A percentile compares a stretch with the other conserved stretches of the same genome.
These are phyloP conservation scores for Tetropium fuscum DNA, from an alignment of 2,888 invertebrate species.

Conservation along the genomic window DNA sequence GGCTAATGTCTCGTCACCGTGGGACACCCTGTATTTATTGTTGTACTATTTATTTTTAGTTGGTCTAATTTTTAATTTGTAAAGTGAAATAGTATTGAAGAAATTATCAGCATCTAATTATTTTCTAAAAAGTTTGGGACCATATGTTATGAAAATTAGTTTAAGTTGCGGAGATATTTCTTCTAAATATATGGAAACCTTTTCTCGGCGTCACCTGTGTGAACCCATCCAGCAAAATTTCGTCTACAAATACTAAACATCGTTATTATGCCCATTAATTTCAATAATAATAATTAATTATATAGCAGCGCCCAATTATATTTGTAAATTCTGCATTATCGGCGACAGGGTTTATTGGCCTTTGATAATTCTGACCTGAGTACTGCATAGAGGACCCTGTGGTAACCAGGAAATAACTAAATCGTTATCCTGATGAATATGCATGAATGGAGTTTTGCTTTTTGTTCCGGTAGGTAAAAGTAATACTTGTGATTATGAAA, in stretches of 20 bases:
- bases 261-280: constrained; percentile 16
- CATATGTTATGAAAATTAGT: too few species aligned
- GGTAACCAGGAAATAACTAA: constrained; percentile 6
- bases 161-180: not conserved
- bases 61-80: too few species aligned
- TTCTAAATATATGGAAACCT: not conserved
- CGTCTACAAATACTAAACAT: not conserved
- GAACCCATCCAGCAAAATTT: constrained; percentile 1
- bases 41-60: too few species aligned
- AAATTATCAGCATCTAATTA: too few species aligned
- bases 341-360: constrained; percentile 12
- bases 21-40: too few species aligned
- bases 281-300: constrained; percentile 20
- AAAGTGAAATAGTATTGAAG: too few species aligned
- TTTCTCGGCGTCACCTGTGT: too few species aligned
- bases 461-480: too few species aligned
- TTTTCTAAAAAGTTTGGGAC: too few species aligned
- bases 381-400: constrained; percentile 13
- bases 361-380: constrained; percentile 6
- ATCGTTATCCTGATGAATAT: constrained; percentile 12
- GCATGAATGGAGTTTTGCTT: constrained; percentile 14
- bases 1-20: too few species aligned
- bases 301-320: constrained; percentile 3
- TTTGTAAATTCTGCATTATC: constrained; percentile 15
- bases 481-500: too few species aligned